A percentile compares a stretch with the other conserved stretches of the same genome.
phyloP scores from a whole-genome alignment of 1,140 invertebrate genomes.

The Tetramorium simillimum region DNA sequence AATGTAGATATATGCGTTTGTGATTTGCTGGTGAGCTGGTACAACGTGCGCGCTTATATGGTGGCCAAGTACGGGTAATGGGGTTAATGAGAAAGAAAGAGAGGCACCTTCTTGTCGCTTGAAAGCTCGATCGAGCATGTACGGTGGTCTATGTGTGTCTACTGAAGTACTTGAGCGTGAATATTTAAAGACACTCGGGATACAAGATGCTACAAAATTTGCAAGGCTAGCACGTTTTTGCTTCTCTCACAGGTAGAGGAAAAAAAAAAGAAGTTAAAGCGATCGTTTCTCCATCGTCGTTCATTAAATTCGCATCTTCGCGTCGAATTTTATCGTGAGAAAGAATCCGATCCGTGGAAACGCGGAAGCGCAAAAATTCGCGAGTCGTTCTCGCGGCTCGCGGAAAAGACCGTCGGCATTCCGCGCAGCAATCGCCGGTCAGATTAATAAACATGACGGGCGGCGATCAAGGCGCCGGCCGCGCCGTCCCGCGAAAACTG shows the following conservation, averaged over 20 bases:
- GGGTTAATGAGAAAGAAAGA: slow-evolving; percentile 62
- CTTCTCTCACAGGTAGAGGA: neutral
- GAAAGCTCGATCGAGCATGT: slow-evolving; percentile 64
- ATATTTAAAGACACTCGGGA: slow-evolving; percentile 56
- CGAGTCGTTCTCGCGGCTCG: slow-evolving; percentile 10
- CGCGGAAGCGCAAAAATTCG: slow-evolving; percentile 52
- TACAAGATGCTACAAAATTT: neutral
- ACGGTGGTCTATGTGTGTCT: slow-evolving; percentile 40
- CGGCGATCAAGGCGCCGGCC: neutral
- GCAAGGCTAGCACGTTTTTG: neutral
- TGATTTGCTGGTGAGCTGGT: slow-evolving; percentile 38
- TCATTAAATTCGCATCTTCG: neutral
- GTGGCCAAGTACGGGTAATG: slow-evolving; percentile 70
- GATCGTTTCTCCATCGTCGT: neutral
- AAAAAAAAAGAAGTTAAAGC: too few species aligned
- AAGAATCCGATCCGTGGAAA: slow-evolving; percentile 5
- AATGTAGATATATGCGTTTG: slow-evolving; percentile 69
- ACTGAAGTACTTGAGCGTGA: slow-evolving; percentile 46
- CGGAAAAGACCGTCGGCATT: slow-evolving; percentile 39
- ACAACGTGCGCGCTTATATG: slow-evolving; percentile 28
- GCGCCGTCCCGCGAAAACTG: neutral
- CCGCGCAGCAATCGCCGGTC: slow-evolving; percentile 40
- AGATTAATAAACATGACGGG: slow-evolving; percentile 71
- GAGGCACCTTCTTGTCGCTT: slow-evolving; percentile 52
- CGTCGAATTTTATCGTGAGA: slow-evolving; percentile 58